phyloP scores from a whole-genome alignment of 2,113 vertebrate genomes.

The Grammomys dolichurus region DNA sequence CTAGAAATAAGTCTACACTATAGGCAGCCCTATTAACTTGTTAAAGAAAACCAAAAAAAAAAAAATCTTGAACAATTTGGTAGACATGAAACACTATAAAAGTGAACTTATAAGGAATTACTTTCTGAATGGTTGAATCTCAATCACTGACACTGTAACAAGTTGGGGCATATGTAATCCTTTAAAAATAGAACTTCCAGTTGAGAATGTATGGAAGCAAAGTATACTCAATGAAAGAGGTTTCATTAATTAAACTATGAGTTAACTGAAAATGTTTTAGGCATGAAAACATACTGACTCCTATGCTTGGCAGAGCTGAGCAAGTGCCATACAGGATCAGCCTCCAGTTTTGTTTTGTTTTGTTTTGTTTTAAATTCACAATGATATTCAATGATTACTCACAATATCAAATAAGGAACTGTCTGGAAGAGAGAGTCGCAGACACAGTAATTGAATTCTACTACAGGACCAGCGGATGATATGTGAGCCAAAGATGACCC shows the following conservation, averaged over 20 bases:
- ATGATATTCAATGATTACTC: slow-evolving; percentile 2
- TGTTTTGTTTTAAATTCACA: slow-evolving; percentile 5
- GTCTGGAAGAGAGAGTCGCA: slow-evolving; percentile 68
- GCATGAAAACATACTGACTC: background rate
- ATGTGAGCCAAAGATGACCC: slow-evolving; percentile 50
- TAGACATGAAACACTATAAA: slow-evolving; percentile 1
- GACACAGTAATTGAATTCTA: slow-evolving; percentile 68
- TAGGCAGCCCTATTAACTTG: background rate
- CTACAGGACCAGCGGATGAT: background rate
- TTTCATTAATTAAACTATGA: background rate
- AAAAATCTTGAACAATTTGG: background rate
- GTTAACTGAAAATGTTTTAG: slow-evolving; percentile 6
- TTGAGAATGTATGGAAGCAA: background rate
- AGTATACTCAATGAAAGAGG: background rate
- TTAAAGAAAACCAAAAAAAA: no score
- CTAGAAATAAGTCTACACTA: background rate
- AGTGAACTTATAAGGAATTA: background rate
- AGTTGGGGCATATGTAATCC: background rate
- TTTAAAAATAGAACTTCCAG: slow-evolving; percentile 30
- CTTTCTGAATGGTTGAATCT: slow-evolving; percentile 25
- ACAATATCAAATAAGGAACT: slow-evolving; percentile 61
- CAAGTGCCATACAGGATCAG: slow-evolving; percentile 24
- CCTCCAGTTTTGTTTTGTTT: slow-evolving; percentile 46
- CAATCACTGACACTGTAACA: slow-evolving; percentile 28
- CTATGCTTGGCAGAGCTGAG: background rate